Evolutionary conservation across 2,888 invertebrate species (phyloP), one percentile per base, ranked within the genome.

Genomic region (Cephus rjabovi): DNA sequence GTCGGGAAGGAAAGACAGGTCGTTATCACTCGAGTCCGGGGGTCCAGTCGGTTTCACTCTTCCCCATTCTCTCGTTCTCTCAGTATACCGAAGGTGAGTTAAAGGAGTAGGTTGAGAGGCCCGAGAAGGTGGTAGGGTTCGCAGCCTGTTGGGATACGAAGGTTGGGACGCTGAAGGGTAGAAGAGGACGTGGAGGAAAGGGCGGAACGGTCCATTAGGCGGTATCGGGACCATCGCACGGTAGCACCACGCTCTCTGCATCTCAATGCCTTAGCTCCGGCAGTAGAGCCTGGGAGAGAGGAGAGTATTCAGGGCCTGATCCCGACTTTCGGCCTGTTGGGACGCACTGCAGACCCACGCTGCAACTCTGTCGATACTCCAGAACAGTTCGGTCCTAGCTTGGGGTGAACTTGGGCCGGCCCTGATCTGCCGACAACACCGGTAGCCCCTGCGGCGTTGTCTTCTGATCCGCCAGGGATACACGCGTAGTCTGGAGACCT

Each of bases 211-310:
- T 91, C 91, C 91, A 91, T 91, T 91, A 91, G 90, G 91, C 90
- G 90, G 89, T 91, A 91, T 91, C 91, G 89, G 90, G 90, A 90
- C 87, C 90, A 91, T 91, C 91, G 91, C 91, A 91, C 91, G 90
- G 91, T 91, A 91, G 91, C 91, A 90, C 89, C 90, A 90, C 89
- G 90, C 87, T 91, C 89, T 90, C 91, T 90, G 91, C 91, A 91
- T 91, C 90, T 91, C 91, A 91, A 91, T 90, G 91, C 87, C 84
- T 81, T 85, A 81, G 79, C 76, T 74, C 80, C 77, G 80, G 69
- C 75, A 77, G 81, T 81, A 82, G 82, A 71, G 71, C 71, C 71
- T 71, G 78, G 83, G 84, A 86, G 86, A 86, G 84, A 82, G 84
- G 85, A 85, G 84, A 84, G 81, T 79, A 84, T 85, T 85, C 79